Conservation (phyloP, 2,797 vertebrate genomes). For the Coreius guichenoti region DNA sequence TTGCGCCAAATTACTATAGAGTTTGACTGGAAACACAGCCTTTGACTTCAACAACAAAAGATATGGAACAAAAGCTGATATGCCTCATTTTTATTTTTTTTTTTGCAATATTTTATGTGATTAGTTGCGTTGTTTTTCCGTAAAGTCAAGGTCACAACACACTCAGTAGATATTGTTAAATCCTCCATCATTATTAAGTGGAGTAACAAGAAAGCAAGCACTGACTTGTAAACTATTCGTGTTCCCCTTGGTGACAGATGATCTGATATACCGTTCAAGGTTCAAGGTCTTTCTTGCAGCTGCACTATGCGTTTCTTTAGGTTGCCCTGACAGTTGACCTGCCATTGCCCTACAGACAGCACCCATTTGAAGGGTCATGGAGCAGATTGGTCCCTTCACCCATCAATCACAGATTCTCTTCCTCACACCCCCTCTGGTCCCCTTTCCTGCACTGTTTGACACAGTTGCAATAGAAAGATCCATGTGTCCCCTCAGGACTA, state of each 20-base stretch:
- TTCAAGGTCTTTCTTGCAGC: slow-evolving; percentile 54
- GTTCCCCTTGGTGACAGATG: slow-evolving; percentile 22
- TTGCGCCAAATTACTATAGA: background rate
- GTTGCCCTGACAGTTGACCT: slow-evolving; percentile 63
- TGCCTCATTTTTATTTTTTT: no score
- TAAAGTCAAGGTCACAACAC: background rate
- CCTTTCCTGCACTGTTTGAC: slow-evolving; percentile 39
- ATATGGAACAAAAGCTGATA: background rate
- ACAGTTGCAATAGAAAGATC: slow-evolving; percentile 29
- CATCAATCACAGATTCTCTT: slow-evolving; percentile 58
- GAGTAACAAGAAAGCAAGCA: background rate
- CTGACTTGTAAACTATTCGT: background rate
- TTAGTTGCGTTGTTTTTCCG: background rate
- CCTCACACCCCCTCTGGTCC: slow-evolving; percentile 18
- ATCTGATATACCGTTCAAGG: slow-evolving; percentile 34
- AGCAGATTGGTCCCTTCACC: slow-evolving; percentile 64
- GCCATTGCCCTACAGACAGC: slow-evolving; percentile 50
- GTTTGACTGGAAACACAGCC: background rate
- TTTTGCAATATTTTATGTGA: background rate
- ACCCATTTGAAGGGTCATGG: slow-evolving; percentile 67
- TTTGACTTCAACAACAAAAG: background rate
- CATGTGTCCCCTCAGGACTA: slow-evolving; percentile 47
- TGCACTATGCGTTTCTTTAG: slow-evolving; percentile 42
- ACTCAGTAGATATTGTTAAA: background rate
- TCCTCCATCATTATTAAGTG: background rate